Evolutionary conservation across 1,140 invertebrate genomes (phyloP).

Genomic region (Camponotus floridanus): DNA sequence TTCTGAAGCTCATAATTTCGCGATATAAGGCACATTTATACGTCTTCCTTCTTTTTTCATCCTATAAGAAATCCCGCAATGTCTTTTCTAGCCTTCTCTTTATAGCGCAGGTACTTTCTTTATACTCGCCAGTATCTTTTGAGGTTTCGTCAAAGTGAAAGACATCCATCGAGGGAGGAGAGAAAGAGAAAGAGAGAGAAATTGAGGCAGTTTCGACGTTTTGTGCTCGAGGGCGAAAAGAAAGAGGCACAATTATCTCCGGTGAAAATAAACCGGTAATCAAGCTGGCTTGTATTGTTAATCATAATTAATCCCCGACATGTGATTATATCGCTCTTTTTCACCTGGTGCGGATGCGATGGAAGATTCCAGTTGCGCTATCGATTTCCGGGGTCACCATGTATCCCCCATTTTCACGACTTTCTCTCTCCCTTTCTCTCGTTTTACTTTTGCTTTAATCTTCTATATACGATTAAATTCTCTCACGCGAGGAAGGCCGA

Average conservation of each 20-base stretch:
- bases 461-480: conserved; percentile 6
- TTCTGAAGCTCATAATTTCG: not conserved
- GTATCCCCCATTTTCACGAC: too few species aligned
- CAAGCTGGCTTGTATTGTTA: not conserved
- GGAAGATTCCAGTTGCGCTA: conserved; percentile 42
- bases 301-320: conserved; percentile 29
- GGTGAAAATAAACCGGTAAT: conserved; percentile 24
- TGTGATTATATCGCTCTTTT: not conserved
- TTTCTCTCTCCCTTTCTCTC: too few species aligned
- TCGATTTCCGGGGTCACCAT: conserved; percentile 33
- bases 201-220: not conserved
- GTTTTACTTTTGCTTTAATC: conserved; percentile 33
- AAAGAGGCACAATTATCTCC: conserved; percentile 31
- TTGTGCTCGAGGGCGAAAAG: not conserved
- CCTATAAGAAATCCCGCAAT: not conserved
- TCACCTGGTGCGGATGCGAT: not conserved
- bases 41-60: conserved; percentile 18
- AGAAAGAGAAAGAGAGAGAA: too few species aligned
- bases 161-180: too few species aligned
- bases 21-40: not conserved
- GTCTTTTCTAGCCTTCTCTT: not conserved
- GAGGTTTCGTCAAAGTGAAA: conserved; percentile 11
- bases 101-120: not conserved
- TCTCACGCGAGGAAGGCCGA: not conserved
- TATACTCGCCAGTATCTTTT: not conserved